Percentiles rank a stretch among this genome's conserved stretches.
These are phyloP conservation scores for Pediacus dermestoides DNA, from an alignment of 2,888 invertebrate genomes.

Conservation along the genomic window DNA sequence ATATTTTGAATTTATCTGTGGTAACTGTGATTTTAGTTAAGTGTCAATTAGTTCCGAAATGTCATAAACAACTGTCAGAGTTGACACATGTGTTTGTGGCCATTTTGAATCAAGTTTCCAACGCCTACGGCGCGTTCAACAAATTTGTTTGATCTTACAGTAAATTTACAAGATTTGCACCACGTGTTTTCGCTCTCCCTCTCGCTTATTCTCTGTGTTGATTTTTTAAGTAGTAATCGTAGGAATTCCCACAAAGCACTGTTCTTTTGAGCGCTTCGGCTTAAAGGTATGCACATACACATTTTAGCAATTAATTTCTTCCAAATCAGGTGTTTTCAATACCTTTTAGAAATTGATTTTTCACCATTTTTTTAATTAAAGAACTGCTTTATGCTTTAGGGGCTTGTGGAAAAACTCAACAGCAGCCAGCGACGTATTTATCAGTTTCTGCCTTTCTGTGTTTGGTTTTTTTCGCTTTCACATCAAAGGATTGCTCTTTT, in stretches of 20 bases:
- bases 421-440: slow-evolving; percentile 25
- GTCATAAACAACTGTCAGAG: no score
- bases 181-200: no score
- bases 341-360: slow-evolving; percentile 42
- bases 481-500: slow-evolving; percentile 40
- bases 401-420: slow-evolving; percentile 26
- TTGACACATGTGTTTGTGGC: no score
- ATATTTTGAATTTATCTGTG: no score
- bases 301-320: slow-evolving; percentile 43
- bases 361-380: slow-evolving; percentile 43
- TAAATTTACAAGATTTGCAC: no score
- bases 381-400: slow-evolving; percentile 32
- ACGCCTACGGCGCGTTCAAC: no score
- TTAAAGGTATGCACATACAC: slow-evolving; percentile 12
- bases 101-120: no score
- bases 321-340: slow-evolving; percentile 44
- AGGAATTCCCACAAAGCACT: slow-evolving; percentile 20
- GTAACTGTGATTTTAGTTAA: no score
- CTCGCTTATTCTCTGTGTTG: no score
- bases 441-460: slow-evolving; percentile 37
- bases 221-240: slow-evolving; percentile 5
- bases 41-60: no score
- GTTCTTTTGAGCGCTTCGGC: slow-evolving; percentile 23
- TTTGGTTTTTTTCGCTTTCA: slow-evolving; percentile 36
- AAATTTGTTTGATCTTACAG: no score